A percentile compares a stretch with the other conserved stretches of the same genome.
phyloP scores from a whole-genome alignment of 2,888 invertebrate species.

The Himalopsyche tibetana region DNA sequence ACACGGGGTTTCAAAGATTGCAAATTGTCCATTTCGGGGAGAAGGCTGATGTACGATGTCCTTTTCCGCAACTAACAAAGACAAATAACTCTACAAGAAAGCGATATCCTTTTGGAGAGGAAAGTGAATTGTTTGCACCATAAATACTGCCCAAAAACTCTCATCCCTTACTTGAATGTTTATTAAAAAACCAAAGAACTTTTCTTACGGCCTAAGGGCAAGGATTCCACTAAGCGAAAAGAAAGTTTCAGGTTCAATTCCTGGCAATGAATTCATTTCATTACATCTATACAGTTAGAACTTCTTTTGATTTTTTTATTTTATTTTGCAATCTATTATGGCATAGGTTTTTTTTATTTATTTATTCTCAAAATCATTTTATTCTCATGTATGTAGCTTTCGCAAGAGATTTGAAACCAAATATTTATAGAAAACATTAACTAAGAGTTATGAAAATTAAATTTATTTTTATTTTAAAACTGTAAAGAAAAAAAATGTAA shows the following conservation, averaged over 20 bases:
- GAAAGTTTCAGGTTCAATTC: background rate
- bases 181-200: background rate
- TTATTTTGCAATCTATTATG: too few species aligned
- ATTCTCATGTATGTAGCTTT: too few species aligned
- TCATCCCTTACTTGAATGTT: background rate
- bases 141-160: constrained; percentile 34
- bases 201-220: background rate
- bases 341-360: too few species aligned
- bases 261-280: background rate
- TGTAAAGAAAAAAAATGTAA: too few species aligned
- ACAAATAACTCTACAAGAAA: constrained; percentile 40
- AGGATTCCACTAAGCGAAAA: background rate
- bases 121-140: constrained; percentile 37
- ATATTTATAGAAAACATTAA: too few species aligned
- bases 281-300: background rate
- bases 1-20: constrained; percentile 4
- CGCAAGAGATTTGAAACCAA: too few species aligned
- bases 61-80: constrained; percentile 43
- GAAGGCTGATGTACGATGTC: constrained; percentile 31
- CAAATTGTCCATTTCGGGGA: background rate
- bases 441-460: too few species aligned
- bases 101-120: constrained; percentile 26
- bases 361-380: too few species aligned
- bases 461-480: too few species aligned
- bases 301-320: background rate